Evolutionary conservation across 2,888 invertebrate species (phyloP).

Genomic region (Blomia tropicalis): DNA sequence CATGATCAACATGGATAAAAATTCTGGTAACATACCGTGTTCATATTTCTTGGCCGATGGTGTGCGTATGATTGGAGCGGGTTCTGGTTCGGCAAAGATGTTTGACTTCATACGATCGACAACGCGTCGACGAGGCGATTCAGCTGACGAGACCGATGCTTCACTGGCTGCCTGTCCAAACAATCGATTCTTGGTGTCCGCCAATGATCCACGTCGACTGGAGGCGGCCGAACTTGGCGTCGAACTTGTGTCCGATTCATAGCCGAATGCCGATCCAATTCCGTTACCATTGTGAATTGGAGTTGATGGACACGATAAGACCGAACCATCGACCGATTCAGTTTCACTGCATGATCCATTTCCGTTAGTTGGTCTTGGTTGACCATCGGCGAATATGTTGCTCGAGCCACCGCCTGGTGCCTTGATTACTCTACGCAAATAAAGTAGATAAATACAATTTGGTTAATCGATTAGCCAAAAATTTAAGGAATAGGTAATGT

Average conservation of each 20-base stretch:
- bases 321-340: slow-evolving; percentile 19
- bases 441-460: too few relatives aligned
- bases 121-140: slow-evolving; percentile 27
- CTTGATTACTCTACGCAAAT: slow-evolving; percentile 16
- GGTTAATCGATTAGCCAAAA: neutral
- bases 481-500: too few relatives aligned
- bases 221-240: slow-evolving; percentile 17
- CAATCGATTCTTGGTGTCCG: slow-evolving; percentile 28
- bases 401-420: slow-evolving; percentile 17
- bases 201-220: slow-evolving; percentile 16
- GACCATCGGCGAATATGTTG: slow-evolving; percentile 16
- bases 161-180: slow-evolving; percentile 25
- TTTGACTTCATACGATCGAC: slow-evolving; percentile 30
- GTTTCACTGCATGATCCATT: slow-evolving; percentile 17
- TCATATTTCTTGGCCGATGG: slow-evolving; percentile 25
- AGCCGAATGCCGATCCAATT: slow-evolving; percentile 15
- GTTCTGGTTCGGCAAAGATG: slow-evolving; percentile 27
- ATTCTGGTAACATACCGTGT: slow-evolving; percentile 7
- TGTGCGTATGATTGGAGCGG: slow-evolving; percentile 19
- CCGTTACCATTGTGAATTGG: slow-evolving; percentile 20
- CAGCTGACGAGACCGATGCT: too few relatives aligned
- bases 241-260: slow-evolving; percentile 20
- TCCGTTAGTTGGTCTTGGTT: neutral
- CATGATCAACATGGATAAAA: neutral
- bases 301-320: slow-evolving; percentile 20